These are phyloP conservation scores for Parotocinclus haroldoi DNA, from an alignment of 2,797 vertebrate genomes.

Conservation along the genomic window DNA sequence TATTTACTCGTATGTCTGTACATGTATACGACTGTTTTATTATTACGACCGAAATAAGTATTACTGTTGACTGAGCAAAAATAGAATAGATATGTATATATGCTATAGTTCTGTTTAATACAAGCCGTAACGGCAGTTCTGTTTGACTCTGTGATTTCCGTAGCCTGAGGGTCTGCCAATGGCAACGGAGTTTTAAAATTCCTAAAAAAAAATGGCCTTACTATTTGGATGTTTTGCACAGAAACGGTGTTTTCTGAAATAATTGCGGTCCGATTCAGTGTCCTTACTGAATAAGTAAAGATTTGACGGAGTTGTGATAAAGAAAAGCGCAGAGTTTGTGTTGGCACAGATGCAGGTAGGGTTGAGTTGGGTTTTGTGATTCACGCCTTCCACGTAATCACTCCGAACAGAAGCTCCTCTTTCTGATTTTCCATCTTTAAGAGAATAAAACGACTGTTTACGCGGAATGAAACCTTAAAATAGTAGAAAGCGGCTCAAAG, in stretches of 20 bases:
- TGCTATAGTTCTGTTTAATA: neutral
- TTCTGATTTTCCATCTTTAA: conserved; percentile 7
- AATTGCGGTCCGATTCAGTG: neutral
- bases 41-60: too few relatives aligned
- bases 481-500: too few relatives aligned
- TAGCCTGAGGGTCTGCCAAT: conserved; percentile 9
- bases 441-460: conserved; percentile 1
- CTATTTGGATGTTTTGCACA: neutral
- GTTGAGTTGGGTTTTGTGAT: conserved; percentile 34
- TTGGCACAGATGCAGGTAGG: neutral
- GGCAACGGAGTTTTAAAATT: neutral
- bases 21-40: neutral
- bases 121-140: too few relatives aligned
- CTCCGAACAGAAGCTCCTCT: conserved; percentile 27
- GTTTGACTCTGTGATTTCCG: conserved; percentile 8
- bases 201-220: neutral
- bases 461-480: too few relatives aligned
- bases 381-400: conserved; percentile 50
- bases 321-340: neutral
- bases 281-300: too few relatives aligned
- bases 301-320: neutral
- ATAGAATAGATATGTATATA: neutral
- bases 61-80: too few relatives aligned
- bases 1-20: neutral
- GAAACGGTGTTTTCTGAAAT: neutral